Base-by-base conservation (phyloP, 2,113 vertebrate species). In the Podocnemis expansa region DNA sequence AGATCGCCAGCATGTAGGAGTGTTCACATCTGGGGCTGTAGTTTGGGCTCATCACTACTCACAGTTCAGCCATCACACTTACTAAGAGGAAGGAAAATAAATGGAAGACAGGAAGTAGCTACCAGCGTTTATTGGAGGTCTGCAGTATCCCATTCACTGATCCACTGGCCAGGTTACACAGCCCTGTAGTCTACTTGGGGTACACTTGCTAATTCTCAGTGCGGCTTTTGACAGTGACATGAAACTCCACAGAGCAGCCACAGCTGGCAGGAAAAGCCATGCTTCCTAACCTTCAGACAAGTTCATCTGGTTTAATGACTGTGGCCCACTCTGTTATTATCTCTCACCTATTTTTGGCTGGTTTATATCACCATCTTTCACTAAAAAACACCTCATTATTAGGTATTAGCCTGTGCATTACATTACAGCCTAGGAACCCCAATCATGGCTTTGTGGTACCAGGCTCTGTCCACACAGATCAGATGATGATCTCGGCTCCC, bases 241-340 rank as follows among this genome's bases (percentile, higher is more conserved):
- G 27, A 90, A 89, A 38, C 63, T 67, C 17, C 6, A 34, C n/a
- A 34, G 19, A 67, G 16, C 60, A n/a, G 60, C 22, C 0, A 0
- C 34, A 91, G 56, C 49, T 82, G 52, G 55, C 79, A 55, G 84
- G 51, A 90, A 56, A n/a, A 82, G 56, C 43, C 52, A 82, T 2
- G 81, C 21, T 73, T 78, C 25, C 51, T 85, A 54, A 90, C 82
- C n/a, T 81, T 27, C 49, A 93, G 82, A 8, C 90, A 95, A 80
- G 70, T 41, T 25, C 4, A 0, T 14, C 2, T 17, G 2, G 78
- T 49, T 89, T 90, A 45, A 24, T 80, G 82, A 21, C 45, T 34
- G 29, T 22, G 63, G 87, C 45, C 31, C 34, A 79, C 80, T 34
- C 34, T n/a, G 63, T 16, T 41, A 29, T 2, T 47, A 16, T 80